These are phyloP conservation scores for Cosmia trapezina DNA, from an alignment of 2,888 invertebrate species.

Conservation along the genomic window DNA sequence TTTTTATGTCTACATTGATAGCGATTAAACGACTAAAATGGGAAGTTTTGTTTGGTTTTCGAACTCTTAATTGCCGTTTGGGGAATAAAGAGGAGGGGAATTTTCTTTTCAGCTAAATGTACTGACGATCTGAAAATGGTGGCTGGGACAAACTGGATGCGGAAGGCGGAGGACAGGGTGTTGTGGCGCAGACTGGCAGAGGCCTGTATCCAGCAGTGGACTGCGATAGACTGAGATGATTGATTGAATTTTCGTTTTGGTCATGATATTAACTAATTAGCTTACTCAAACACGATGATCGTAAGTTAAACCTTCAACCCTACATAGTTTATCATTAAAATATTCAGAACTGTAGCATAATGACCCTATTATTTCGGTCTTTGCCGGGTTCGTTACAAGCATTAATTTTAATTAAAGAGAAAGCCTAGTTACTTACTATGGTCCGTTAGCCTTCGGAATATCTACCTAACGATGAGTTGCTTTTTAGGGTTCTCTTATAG, in stretches of 20 bases:
- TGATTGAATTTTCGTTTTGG: neutral
- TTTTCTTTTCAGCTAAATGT: neutral
- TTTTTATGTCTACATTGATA: slow-evolving; percentile 27
- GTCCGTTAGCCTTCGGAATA: slow-evolving; percentile 3
- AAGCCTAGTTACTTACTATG: slow-evolving; percentile 18
- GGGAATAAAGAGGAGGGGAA: neutral
- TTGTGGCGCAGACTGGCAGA: no score
- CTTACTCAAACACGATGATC: neutral
- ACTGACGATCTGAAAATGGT: neutral
- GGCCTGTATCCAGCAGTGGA: no score
- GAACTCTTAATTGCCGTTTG: neutral
- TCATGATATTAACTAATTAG: no score
- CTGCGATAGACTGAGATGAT: no score
- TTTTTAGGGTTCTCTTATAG: no score
- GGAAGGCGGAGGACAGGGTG: neutral
- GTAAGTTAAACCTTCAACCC: neutral
- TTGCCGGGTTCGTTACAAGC: slow-evolving; percentile 9
- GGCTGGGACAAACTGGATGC: neutral
- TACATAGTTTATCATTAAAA: slow-evolving; percentile 2
- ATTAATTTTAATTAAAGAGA: slow-evolving; percentile 42
- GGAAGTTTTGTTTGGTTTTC: neutral
- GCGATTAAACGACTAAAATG: slow-evolving; percentile 11
- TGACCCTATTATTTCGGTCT: slow-evolving; percentile 1
- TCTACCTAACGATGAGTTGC: slow-evolving; percentile 31
- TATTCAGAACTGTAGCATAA: slow-evolving; percentile 8